These are phyloP conservation scores for Ranitomeya variabilis DNA, from an alignment of 2,113 vertebrate species.

Conservation along the genomic window DNA sequence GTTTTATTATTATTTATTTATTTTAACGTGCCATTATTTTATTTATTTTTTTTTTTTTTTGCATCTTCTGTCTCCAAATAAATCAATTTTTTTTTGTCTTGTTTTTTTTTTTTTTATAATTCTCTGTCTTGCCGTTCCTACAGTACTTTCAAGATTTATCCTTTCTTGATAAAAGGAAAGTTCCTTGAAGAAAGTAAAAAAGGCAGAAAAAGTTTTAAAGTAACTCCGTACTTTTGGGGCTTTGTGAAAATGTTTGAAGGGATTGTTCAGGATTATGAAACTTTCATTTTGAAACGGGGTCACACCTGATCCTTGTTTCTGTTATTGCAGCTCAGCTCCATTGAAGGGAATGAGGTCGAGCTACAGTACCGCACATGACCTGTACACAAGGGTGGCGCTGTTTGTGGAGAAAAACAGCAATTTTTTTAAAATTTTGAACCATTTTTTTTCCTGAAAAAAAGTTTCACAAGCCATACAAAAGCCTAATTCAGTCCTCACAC, in stretches of 20 bases:
- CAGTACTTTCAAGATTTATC: conserved; percentile 22
- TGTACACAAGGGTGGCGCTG: neutral
- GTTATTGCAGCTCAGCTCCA: neutral
- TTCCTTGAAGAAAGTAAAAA: conserved; percentile 9
- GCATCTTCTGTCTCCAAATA: neutral
- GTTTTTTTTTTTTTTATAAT: conserved; percentile 2
- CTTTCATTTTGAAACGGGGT: neutral
- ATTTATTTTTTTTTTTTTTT: neutral
- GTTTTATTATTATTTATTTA: neutral
- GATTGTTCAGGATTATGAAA: neutral
- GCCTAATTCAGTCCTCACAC: no score
- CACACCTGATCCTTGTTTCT: neutral
- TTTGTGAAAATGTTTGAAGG: neutral
- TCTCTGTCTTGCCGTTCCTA: conserved; percentile 4
- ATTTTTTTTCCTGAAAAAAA: no score
- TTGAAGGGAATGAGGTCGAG: neutral
- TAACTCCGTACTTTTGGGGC: neutral
- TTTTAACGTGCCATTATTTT: neutral
- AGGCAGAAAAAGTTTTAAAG: neutral
- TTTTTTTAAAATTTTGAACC: neutral
- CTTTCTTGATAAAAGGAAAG: conserved; percentile 28
- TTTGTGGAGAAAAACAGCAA: neutral
- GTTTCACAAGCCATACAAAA: no score
- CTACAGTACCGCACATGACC: neutral
- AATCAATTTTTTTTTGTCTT: no score